Evolutionary conservation across 2,888 invertebrate genomes (phyloP).

Genomic region (Aelia acuminata): DNA sequence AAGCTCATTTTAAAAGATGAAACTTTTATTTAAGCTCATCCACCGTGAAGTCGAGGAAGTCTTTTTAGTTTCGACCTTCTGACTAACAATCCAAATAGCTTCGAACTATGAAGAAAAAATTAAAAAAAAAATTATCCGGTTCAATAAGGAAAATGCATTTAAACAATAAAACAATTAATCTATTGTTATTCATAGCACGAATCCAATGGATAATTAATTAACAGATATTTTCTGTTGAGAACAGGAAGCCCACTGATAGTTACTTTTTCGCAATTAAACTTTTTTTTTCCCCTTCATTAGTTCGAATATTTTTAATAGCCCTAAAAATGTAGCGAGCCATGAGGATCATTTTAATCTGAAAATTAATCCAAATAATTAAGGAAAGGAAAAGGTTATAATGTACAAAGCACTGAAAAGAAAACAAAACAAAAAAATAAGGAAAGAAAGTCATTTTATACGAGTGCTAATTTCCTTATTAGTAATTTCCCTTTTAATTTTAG

Average conservation of each 20-base stretch:
- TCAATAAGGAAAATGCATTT: not conserved
- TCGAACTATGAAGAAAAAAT: not conserved
- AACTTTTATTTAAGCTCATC: too few relatives aligned
- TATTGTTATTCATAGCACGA: not conserved
- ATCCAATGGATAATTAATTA: not conserved
- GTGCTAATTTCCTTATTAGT: not conserved
- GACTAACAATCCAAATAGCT: too few relatives aligned
- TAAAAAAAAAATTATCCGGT: not conserved
- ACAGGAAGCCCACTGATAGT: not conserved
- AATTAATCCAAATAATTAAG: not conserved
- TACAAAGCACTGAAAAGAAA: not conserved
- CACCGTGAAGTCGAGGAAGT: too few relatives aligned
- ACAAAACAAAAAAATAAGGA: not conserved
- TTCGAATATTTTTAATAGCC: not conserved
- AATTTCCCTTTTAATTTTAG: not conserved
- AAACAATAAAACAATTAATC: not conserved
- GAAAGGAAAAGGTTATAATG: not conserved
- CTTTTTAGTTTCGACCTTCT: too few relatives aligned
- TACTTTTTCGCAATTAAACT: not conserved
- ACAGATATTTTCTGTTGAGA: not conserved
- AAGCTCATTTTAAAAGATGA: too few relatives aligned
- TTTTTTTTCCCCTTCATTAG: not conserved
- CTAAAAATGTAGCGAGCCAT: not conserved
- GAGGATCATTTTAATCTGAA: not conserved
- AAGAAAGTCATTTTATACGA: not conserved